phyloP scores from a whole-genome alignment of 2,888 invertebrate species.

The Odontocerum albicorne region DNA sequence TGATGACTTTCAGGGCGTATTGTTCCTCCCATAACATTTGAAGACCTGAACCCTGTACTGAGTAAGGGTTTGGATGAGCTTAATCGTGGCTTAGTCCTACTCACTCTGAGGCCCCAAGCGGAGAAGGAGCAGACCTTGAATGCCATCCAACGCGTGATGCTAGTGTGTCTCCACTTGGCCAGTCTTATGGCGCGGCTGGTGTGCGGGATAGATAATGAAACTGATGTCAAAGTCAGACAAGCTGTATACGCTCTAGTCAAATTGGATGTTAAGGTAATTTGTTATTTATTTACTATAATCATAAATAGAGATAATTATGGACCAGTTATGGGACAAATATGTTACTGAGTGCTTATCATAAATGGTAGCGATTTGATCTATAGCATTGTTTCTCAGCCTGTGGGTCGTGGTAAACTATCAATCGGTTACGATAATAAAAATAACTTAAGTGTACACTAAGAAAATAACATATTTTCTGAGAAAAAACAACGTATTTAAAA shows the following conservation, averaged over 20 bases:
- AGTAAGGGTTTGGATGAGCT: conserved; percentile 79
- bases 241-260: conserved; percentile 78
- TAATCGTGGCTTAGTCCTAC: conserved; percentile 63
- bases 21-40: conserved; percentile 78
- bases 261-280: conserved; percentile 66
- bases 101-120: conserved; percentile 61
- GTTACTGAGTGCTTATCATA: no score
- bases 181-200: conserved; percentile 71
- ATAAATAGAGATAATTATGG: no score
- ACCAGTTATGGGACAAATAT: no score
- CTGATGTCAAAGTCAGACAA: conserved; percentile 60
- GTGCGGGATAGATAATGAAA: conserved; percentile 53
- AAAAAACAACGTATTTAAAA: no score
- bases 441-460: no score
- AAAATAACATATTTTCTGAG: no score
- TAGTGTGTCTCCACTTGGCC: conserved; percentile 83
- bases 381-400: no score
- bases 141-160: conserved; percentile 80
- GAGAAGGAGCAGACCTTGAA: conserved; percentile 70
- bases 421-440: no score
- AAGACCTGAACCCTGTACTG: conserved; percentile 82
- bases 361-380: no score
- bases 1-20: conserved; percentile 57
- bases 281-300: no score
- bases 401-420: no score